Evolutionary conservation across 2,797 vertebrate genomes (phyloP).

Genomic region (Chromobotia macracanthus): DNA sequence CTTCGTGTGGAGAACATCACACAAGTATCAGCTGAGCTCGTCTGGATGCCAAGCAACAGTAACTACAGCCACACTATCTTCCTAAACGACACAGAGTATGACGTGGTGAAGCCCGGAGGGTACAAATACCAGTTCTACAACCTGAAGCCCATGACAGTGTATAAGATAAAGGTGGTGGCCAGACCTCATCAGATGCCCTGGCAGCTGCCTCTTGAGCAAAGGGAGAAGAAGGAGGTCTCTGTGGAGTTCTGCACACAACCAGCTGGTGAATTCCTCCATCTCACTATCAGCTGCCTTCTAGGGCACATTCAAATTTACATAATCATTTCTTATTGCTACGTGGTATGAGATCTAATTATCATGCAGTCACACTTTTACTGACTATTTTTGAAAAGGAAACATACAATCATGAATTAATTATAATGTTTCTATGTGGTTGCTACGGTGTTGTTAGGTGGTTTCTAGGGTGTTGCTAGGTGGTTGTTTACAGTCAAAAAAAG

Average conservation of each 20-base stretch:
- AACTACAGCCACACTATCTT: slow-evolving; percentile 97
- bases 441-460: neutral
- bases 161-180: slow-evolving; percentile 91
- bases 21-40: slow-evolving; percentile 89
- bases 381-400: neutral
- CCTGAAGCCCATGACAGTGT: slow-evolving; percentile 89
- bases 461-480: neutral
- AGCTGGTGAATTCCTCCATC: slow-evolving; percentile 80
- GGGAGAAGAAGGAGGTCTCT: slow-evolving; percentile 91
- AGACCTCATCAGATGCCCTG: slow-evolving; percentile 97
- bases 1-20: slow-evolving; percentile 89
- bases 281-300: neutral
- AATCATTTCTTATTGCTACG: neutral
- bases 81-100: slow-evolving; percentile 92
- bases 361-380: neutral
- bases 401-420: neutral
- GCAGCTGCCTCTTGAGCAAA: slow-evolving; percentile 93
- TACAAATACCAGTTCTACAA: slow-evolving; percentile 94
- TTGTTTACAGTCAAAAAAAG: too few species aligned
- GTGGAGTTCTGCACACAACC: slow-evolving; percentile 95
- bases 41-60: slow-evolving; percentile 96
- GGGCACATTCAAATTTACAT: neutral
- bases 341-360: neutral
- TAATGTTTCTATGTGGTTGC: too few species aligned
- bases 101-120: slow-evolving; percentile 87